A percentile compares a stretch with the other conserved stretches of the same genome.
Conservation (phyloP, 2,113 vertebrate species). For the Pelusios castaneus region DNA sequence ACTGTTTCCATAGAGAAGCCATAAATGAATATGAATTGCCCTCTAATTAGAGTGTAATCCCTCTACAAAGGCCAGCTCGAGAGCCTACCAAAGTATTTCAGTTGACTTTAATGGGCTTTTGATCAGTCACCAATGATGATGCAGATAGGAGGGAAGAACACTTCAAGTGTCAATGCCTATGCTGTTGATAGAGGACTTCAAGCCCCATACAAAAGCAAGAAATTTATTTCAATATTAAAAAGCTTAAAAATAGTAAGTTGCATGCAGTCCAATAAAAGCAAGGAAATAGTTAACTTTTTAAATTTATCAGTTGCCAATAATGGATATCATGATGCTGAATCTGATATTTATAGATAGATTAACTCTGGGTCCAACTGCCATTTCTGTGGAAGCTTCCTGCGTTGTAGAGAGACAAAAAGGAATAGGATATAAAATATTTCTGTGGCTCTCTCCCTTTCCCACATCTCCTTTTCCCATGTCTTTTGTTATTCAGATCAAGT, state of each 20-base stretch:
- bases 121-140: neutral
- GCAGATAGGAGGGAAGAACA: neutral
- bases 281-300: neutral
- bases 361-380: neutral
- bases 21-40: neutral
- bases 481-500: neutral
- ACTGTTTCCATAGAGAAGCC: neutral
- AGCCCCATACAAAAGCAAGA: neutral
- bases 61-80: neutral
- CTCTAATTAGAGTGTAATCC: neutral
- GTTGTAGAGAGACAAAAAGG: neutral
- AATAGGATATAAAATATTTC: neutral
- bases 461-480: neutral
- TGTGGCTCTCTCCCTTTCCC: neutral
- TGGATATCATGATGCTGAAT: neutral
- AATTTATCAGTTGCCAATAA: neutral
- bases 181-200: neutral
- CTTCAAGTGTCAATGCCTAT: neutral
- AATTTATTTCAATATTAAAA: neutral
- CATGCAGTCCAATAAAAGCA: neutral
- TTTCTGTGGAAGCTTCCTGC: neutral
- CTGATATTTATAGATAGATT: neutral
- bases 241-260: neutral
- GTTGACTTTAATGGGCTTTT: neutral
- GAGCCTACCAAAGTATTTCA: neutral